Percentiles rank a stretch among this genome's conserved stretches.
These are phyloP conservation scores for Equus przewalskii DNA, from an alignment of 2,113 vertebrate genomes.

Conservation along the genomic window DNA sequence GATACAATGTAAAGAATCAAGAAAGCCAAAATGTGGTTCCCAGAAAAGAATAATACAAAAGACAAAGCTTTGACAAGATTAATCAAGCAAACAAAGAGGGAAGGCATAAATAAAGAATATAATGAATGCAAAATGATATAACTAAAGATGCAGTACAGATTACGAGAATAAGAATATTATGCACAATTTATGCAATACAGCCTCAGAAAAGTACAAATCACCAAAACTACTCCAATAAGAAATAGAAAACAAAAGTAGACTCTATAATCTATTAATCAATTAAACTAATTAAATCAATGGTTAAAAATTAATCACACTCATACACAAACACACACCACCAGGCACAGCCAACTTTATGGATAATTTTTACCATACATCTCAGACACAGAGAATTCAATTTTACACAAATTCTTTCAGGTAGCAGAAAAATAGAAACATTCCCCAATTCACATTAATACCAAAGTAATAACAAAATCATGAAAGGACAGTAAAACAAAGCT, in stretches of 20 bases:
- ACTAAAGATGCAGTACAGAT: not conserved
- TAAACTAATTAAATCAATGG: not conserved
- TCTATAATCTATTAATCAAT: not conserved
- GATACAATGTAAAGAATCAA: not conserved
- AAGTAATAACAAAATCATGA: not conserved
- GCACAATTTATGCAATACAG: not conserved
- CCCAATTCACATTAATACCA: not conserved
- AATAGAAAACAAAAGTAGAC: not conserved
- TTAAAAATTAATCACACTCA: not conserved
- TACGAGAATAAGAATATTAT: not conserved
- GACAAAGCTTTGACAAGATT: not conserved
- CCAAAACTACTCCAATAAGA: not conserved
- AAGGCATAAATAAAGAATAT: not conserved
- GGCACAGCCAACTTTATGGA: not conserved
- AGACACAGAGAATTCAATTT: not conserved
- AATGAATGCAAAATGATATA: not conserved
- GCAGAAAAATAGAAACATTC: not conserved
- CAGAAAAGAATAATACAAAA: not conserved
- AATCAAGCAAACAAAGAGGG: not conserved
- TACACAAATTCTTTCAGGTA: not conserved
- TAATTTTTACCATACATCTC: not conserved
- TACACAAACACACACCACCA: not conserved
- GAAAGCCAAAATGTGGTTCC: not conserved
- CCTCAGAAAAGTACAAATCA: not conserved
- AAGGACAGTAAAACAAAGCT: not conserved